These are phyloP conservation scores for Scomberomorus guttatus DNA, from an alignment of 2,797 vertebrate species.

Conservation along the genomic window DNA sequence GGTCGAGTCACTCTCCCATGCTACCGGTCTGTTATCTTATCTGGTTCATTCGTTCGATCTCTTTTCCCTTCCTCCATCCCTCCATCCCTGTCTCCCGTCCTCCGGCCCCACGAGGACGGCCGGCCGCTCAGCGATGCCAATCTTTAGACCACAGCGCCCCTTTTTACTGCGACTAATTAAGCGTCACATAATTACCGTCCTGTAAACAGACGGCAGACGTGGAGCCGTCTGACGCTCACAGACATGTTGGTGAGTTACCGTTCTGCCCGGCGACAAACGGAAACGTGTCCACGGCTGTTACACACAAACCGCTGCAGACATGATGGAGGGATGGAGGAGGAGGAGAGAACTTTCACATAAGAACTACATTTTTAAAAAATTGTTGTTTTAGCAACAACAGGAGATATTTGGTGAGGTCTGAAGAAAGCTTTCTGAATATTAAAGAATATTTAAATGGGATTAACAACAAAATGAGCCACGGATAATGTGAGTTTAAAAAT, in stretches of 20 bases:
- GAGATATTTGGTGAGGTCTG: slow-evolving; percentile 1
- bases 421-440: no score
- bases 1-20: slow-evolving; percentile 41
- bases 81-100: slow-evolving; percentile 36
- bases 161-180: slow-evolving; percentile 82
- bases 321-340: no score
- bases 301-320: not conserved
- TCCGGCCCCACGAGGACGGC: not conserved
- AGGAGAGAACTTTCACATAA: no score
- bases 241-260: slow-evolving; percentile 12
- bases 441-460: no score
- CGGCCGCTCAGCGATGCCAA: slow-evolving; percentile 77
- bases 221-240: slow-evolving; percentile 29
- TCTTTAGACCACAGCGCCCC: slow-evolving; percentile 72
- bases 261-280: not conserved
- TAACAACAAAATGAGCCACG: no score
- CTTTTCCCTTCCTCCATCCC: not conserved
- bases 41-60: slow-evolving; percentile 36
- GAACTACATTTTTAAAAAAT: no score
- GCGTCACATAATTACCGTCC: slow-evolving; percentile 77
- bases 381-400: no score
- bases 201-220: slow-evolving; percentile 80
- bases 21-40: slow-evolving; percentile 51
- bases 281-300: not conserved
- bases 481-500: no score